A percentile compares a stretch with the other conserved stretches of the same genome.
Evolutionary conservation across 1,140 invertebrate genomes (phyloP).

Genomic region (Plectrocnemia conspersa): DNA sequence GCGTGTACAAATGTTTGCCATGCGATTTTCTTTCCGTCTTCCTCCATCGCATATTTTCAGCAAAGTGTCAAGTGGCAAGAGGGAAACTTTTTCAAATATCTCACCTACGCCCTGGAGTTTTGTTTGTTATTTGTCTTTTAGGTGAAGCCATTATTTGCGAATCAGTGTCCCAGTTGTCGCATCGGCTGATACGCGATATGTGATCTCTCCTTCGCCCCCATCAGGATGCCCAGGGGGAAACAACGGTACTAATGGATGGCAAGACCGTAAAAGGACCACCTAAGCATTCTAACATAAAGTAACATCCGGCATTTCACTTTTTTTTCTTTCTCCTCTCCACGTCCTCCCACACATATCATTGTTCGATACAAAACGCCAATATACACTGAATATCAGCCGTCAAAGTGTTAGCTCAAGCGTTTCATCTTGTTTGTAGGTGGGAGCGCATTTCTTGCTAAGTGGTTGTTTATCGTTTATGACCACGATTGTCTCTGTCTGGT

Average conservation of each 20-base stretch:
- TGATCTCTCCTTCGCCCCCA: slow-evolving; percentile 1
- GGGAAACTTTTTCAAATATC: no score
- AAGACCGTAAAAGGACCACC: neutral
- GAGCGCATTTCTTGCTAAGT: slow-evolving; percentile 14
- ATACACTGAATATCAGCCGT: slow-evolving; percentile 2
- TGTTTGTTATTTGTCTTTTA: slow-evolving; percentile 28
- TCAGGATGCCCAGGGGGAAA: neutral
- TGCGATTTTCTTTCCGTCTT: no score
- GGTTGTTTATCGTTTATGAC: slow-evolving; percentile 13
- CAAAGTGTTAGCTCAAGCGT: slow-evolving; percentile 14
- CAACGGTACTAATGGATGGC: slow-evolving; percentile 10
- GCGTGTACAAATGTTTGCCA: no score
- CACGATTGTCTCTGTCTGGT: slow-evolving; percentile 15
- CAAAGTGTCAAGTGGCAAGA: no score
- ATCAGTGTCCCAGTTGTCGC: slow-evolving; percentile 28
- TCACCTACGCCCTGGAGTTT: no score
- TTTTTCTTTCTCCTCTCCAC: neutral
- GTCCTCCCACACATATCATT: neutral
- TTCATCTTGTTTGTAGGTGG: slow-evolving; percentile 23
- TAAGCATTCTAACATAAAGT: neutral
- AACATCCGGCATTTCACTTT: neutral
- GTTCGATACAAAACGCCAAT: neutral
- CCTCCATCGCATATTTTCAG: no score
- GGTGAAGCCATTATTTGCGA: slow-evolving; percentile 32
- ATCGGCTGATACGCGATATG: slow-evolving; percentile 20